Percentiles rank a stretch among this genome's conserved stretches.
These are phyloP conservation scores for Cotesia congregata DNA, from an alignment of 2,888 invertebrate genomes.

Conservation along the genomic window DNA sequence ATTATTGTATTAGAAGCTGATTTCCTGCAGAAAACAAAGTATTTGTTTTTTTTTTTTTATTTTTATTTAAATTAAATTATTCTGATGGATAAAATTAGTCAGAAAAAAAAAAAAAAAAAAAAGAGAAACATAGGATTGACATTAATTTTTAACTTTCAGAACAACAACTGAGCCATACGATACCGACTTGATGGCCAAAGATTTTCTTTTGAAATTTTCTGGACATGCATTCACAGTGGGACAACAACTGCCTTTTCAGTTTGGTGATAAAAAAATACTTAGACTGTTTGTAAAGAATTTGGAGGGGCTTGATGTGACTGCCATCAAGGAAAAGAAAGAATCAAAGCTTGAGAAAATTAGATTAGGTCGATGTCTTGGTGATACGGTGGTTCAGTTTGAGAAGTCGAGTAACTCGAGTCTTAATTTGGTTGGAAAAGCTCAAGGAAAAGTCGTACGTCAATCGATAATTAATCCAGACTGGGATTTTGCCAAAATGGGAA, in stretches of 20 bases:
- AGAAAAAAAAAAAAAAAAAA: not conserved
- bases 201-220: conserved; percentile 91
- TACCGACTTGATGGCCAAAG: conserved; percentile 95
- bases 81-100: not conserved
- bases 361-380: conserved; percentile 88
- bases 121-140: conserved; percentile 8
- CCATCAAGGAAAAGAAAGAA: conserved; percentile 82
- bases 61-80: conserved; percentile 7
- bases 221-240: conserved; percentile 92
- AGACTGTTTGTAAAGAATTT: conserved; percentile 87
- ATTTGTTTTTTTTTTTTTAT: conserved; percentile 47
- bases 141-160: conserved; percentile 71
- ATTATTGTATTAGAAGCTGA: conserved; percentile 91
- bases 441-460: conserved; percentile 82
- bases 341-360: conserved; percentile 81
- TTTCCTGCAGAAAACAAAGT: conserved; percentile 96
- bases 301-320: conserved; percentile 87
- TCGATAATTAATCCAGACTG: conserved; percentile 99
- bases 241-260: conserved; percentile 92
- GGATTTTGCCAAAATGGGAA: conserved; percentile 99
- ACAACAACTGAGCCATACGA: conserved; percentile 92
- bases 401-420: conserved; percentile 92
- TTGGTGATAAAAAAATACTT: conserved; percentile 90
- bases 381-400: conserved; percentile 92
- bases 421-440: conserved; percentile 91